Evolutionary conservation across 2,888 invertebrate genomes (phyloP).

Genomic region (Toxonevra muliebris): DNA sequence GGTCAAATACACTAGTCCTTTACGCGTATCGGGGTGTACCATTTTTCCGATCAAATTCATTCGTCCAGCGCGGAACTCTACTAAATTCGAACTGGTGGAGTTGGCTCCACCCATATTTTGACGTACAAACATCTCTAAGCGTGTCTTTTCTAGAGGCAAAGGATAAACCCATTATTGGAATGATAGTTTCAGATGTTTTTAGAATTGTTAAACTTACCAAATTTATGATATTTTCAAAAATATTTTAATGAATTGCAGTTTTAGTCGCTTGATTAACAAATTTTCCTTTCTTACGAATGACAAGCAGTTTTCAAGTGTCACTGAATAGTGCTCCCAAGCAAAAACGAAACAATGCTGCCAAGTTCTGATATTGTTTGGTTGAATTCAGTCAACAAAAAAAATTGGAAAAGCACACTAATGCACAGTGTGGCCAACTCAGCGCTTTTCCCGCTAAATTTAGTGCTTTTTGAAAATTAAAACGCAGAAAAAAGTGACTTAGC

Average conservation of each 20-base stretch:
- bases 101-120: conserved; percentile 78
- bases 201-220: not conserved
- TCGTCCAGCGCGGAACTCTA: conserved; percentile 96
- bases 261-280: not conserved
- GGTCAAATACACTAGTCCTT: conserved; percentile 93
- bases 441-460: no score
- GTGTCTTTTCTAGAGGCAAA: not conserved
- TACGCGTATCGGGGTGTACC: conserved; percentile 93
- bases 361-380: not conserved
- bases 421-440: no score
- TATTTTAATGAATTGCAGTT: not conserved
- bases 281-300: conserved; percentile 25
- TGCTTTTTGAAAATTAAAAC: no score
- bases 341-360: not conserved
- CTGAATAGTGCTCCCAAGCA: no score
- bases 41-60: conserved; percentile 90
- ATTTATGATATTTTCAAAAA: not conserved
- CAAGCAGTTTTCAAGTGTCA: conserved; percentile 31
- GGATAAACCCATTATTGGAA: not conserved
- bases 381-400: not conserved
- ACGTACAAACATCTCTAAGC: conserved; percentile 62
- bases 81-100: conserved; percentile 86
- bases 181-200: not conserved
- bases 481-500: no score
- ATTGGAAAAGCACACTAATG: no score